Conservation (phyloP, 1,140 invertebrate species). For the Dolichoris vasculosae region DNA sequence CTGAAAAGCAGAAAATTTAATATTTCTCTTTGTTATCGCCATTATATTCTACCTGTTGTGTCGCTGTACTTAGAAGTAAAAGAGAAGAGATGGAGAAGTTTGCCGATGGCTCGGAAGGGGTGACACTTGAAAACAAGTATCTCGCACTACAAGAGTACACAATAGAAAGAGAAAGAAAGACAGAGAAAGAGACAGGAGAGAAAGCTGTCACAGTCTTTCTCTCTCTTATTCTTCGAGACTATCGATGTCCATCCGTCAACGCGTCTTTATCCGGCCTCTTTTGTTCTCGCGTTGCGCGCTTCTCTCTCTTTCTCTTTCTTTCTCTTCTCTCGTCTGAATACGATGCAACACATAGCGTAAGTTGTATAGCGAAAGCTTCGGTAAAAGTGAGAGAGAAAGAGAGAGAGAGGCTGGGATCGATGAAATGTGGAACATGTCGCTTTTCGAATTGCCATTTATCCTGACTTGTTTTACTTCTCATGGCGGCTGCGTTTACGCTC, state of each 20-base stretch:
- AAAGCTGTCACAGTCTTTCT: not conserved
- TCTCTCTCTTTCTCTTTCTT: not conserved
- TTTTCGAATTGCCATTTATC: conserved; percentile 15
- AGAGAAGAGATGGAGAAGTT: not conserved
- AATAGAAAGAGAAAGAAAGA: conserved; percentile 8
- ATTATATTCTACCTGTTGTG: too few relatives aligned
- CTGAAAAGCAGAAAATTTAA: too few relatives aligned
- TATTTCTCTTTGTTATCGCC: too few relatives aligned
- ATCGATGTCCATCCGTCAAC: conserved; percentile 59
- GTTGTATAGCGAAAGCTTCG: not conserved
- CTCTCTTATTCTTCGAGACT: conserved; percentile 46
- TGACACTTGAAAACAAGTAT: conserved; percentile 54
- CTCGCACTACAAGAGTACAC: conserved; percentile 49
- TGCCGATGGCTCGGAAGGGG: not conserved
- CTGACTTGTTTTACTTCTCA: not conserved
- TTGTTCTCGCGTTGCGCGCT: not conserved
- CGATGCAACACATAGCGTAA: not conserved
- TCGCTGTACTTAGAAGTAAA: not conserved
- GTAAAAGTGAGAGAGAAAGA: not conserved
- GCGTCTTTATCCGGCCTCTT: not conserved
- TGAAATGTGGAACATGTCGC: conserved; percentile 21
- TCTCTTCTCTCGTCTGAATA: not conserved
- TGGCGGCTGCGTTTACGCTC: not conserved
- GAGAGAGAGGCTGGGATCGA: not conserved
- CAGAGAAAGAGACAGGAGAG: not conserved